phyloP scores from a whole-genome alignment of 2,797 vertebrate genomes.

The Pangasius djambal region DNA sequence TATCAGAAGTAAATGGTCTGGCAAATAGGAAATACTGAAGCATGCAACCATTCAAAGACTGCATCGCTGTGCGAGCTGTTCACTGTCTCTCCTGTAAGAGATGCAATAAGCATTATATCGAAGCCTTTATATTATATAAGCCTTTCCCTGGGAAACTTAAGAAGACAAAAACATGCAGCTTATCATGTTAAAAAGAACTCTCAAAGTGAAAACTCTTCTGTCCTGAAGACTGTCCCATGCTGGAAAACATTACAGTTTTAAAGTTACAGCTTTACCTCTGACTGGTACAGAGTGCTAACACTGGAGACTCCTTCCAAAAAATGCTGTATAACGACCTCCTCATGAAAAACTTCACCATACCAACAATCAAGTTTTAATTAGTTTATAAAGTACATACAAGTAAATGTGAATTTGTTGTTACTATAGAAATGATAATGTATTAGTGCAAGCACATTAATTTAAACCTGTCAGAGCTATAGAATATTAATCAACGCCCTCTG shows the following conservation, averaged over 20 bases:
- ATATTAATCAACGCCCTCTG: background rate
- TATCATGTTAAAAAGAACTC: background rate
- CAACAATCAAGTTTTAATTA: background rate
- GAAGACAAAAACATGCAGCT: background rate
- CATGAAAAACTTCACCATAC: background rate
- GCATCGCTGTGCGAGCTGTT: background rate
- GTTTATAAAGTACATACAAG: too few species aligned
- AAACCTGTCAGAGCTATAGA: background rate
- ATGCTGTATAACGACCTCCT: background rate
- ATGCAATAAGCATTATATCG: background rate
- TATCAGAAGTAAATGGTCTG: constrained; percentile 21
- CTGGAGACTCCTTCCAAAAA: background rate
- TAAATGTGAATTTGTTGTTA: background rate
- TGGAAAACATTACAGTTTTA: background rate
- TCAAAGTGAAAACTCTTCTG: background rate
- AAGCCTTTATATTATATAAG: background rate
- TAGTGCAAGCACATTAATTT: too few species aligned
- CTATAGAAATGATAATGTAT: too few species aligned
- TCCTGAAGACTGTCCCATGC: background rate
- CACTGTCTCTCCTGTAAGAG: background rate
- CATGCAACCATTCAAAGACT: background rate
- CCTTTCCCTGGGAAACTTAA: background rate
- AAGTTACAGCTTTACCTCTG: background rate
- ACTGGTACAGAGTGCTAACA: background rate
- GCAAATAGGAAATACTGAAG: constrained; percentile 20